Percentiles rank a stretch among this genome's conserved stretches.
Conservation (phyloP, 2,888 invertebrate genomes). For the Allacma fusca region DNA sequence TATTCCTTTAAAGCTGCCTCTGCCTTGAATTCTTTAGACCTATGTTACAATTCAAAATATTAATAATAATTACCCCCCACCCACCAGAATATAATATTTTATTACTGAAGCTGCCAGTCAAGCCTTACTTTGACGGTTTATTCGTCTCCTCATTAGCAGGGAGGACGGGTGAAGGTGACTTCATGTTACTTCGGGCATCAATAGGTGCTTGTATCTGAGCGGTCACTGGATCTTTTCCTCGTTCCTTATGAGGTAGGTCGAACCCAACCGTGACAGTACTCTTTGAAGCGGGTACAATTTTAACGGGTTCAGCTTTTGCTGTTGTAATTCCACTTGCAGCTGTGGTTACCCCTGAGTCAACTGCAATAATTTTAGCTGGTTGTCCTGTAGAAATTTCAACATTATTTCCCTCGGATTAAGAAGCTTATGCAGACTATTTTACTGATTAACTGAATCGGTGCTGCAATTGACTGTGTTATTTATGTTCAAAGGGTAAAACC, state of each 20-base stretch:
- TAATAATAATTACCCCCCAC: too few relatives aligned
- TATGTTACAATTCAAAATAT: too few relatives aligned
- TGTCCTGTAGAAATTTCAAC: constrained; percentile 5
- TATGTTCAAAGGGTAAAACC: too few relatives aligned
- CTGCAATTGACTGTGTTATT: too few relatives aligned
- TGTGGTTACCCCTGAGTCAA: constrained; percentile 3
- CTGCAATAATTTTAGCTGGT: constrained; percentile 32
- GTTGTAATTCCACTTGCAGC: neutral
- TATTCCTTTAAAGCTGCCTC: constrained; percentile 72
- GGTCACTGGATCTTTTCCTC: constrained; percentile 5
- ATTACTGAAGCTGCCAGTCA: too few relatives aligned
- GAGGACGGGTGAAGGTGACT: constrained; percentile 52
- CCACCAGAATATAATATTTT: too few relatives aligned
- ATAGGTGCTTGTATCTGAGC: neutral
- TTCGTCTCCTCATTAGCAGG: constrained; percentile 39
- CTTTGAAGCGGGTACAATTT: constrained; percentile 49
- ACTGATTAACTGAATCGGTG: too few relatives aligned
- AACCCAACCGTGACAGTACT: constrained; percentile 51
- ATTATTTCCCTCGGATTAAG: neutral
- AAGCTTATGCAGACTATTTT: too few relatives aligned
- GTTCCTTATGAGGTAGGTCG: constrained; percentile 46
- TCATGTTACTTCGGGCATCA: constrained; percentile 46
- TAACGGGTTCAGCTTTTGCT: constrained; percentile 35
- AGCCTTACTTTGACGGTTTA: constrained; percentile 49
- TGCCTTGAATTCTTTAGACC: constrained; percentile 56